Evolutionary conservation across 2,888 invertebrate species (phyloP), one percentile per base, ranked within the genome.

Genomic region (Zygothrica quintamaculata): DNA sequence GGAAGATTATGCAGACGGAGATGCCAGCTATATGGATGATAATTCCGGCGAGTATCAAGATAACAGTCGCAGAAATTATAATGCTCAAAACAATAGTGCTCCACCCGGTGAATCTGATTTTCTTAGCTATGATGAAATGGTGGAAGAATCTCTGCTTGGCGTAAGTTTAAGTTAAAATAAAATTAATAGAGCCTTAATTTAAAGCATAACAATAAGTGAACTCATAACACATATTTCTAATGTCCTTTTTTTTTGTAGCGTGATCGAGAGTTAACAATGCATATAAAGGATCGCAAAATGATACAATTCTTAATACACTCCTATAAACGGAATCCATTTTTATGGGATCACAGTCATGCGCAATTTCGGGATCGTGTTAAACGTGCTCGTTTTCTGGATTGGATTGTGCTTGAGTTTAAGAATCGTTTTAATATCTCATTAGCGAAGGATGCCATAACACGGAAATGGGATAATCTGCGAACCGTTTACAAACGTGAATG

Each of bases 401-500:
- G 87, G 78, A 89, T 89, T 43, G 81, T 88, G 39, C 72, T 81
- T 1, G 89, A 89, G 62, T 89, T 89, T 7, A 88, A 88, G 39
- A 78, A 86, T 42, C 88, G 89, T 4, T 89, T 89, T 15, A 89
- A 89, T 50, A 76, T 89, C 37, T 74, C 88, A 9, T 29, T 89
- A 13, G 86, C 89, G 31, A 89, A 85, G 56, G 89, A 89, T 65
- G 89, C 89, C 16, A 84, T 89, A 31, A 89, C 89, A 7, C 82
- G 89, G 0, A 89, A 89, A 58, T 89, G 89, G 89, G 89, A 89
- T 42, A 89, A 89, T 70, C 76, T 89, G 43, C 84, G 89, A 5
- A 89, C 89, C 5, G 89, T 89, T 1, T 89, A 89, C 64, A 89
- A 89, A 51, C 86, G 89, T n/a, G 89, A 89, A 65, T 89, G 89